Evolutionary conservation across 2,797 vertebrate species (phyloP).

Genomic region (Sphenopsis melanotis): DNA sequence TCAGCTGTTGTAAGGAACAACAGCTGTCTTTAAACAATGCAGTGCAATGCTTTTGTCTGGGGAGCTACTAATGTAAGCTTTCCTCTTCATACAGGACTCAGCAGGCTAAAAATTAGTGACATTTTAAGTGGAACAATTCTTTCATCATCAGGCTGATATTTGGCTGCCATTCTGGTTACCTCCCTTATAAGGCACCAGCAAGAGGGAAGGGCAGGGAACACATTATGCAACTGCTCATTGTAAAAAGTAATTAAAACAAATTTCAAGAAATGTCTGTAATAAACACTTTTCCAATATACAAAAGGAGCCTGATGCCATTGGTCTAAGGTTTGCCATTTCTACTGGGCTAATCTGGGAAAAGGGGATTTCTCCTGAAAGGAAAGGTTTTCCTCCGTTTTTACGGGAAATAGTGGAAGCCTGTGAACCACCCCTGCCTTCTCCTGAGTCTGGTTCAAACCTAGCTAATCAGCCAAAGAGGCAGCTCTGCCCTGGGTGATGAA

Average conservation of each 20-base stretch:
- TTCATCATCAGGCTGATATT: slow-evolving; percentile 27
- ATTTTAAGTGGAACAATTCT: slow-evolving; percentile 50
- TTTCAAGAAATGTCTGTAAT: neutral
- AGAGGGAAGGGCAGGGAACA: slow-evolving; percentile 15
- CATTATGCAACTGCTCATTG: neutral
- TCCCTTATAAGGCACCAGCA: slow-evolving; percentile 26
- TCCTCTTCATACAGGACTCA: neutral
- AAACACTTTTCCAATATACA: neutral
- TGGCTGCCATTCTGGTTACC: neutral
- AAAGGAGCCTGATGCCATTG: neutral
- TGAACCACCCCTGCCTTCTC: neutral
- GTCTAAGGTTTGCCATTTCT: neutral
- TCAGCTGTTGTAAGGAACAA: neutral
- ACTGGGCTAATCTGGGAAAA: neutral
- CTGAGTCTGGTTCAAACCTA: neutral
- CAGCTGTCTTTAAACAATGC: neutral
- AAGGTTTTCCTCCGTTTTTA: neutral
- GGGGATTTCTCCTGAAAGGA: neutral
- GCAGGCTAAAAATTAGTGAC: slow-evolving; percentile 39
- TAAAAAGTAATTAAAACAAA: neutral
- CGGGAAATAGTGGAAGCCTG: neutral
- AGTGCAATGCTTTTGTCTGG: neutral
- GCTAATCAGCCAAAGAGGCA: neutral
- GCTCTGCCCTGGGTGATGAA: neutral
- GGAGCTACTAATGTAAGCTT: neutral